These are phyloP conservation scores for Margarornis squamiger DNA, from an alignment of 2,797 vertebrate genomes.

Conservation along the genomic window DNA sequence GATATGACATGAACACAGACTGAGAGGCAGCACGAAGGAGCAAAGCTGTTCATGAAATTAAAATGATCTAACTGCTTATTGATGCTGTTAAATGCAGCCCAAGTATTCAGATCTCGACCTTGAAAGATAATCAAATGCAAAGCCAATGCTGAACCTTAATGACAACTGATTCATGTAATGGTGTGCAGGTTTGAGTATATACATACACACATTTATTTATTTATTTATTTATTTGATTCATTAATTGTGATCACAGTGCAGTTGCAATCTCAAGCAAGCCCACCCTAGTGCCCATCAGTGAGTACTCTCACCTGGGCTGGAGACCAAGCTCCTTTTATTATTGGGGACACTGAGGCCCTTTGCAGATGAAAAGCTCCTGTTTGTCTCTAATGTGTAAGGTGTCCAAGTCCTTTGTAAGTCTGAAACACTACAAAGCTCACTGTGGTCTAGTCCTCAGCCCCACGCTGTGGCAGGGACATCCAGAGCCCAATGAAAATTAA, in stretches of 20 bases:
- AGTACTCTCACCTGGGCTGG: not conserved
- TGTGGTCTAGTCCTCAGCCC: not conserved
- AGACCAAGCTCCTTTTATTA: not conserved
- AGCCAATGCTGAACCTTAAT: not conserved
- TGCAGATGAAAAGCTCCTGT: not conserved
- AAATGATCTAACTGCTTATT: not conserved
- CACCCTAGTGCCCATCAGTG: not conserved
- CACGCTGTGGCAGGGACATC: accelerated
- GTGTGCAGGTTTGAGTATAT: not conserved
- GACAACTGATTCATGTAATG: not conserved
- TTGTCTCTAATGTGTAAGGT: not conserved
- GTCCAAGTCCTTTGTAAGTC: not conserved
- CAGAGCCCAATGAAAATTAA: not conserved
- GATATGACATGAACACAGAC: not conserved
- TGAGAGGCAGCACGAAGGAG: not conserved
- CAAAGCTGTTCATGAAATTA: not conserved
- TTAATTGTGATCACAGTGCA: not conserved
- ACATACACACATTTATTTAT: not conserved
- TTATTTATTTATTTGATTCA: not conserved
- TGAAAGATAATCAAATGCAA: not conserved
- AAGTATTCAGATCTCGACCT: not conserved
- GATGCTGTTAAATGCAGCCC: not conserved
- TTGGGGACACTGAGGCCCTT: not conserved
- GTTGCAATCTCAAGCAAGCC: not conserved
- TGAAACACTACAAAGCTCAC: not conserved